A percentile compares a stretch with the other conserved stretches of the same genome.
Evolutionary conservation across 92 coral and sea anemone genomes (phyloP).

Genomic region (Pocillopora meandrina): DNA sequence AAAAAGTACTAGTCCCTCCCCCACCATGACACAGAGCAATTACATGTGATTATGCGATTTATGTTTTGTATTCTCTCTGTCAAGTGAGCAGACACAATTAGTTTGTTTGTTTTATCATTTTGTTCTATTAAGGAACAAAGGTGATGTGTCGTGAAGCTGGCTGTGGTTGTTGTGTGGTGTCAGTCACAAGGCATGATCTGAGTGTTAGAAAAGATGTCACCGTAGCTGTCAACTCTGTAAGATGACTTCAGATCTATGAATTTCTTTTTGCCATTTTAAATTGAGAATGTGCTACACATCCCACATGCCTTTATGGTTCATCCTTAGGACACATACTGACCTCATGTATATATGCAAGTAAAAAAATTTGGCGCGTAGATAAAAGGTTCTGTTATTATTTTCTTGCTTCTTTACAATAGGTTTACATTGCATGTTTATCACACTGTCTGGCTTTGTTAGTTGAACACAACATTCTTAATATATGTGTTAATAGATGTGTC

Average conservation of each 20-base stretch:
- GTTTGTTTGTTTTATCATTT: background rate
- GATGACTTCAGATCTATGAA: conserved; percentile 1
- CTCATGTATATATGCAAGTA: too few relatives aligned
- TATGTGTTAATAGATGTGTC: too few relatives aligned
- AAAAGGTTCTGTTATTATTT: background rate
- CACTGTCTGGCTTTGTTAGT: background rate
- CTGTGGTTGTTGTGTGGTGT: conserved; percentile 87
- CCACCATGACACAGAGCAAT: background rate
- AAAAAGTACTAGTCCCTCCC: too few relatives aligned
- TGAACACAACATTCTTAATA: too few relatives aligned
- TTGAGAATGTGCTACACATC: too few relatives aligned
- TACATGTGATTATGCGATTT: background rate
- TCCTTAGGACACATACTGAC: too few relatives aligned
- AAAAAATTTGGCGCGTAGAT: too few relatives aligned
- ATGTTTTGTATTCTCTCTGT: too few relatives aligned
- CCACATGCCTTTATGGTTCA: too few relatives aligned
- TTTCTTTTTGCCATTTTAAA: background rate
- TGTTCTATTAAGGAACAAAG: conserved; percentile 64
- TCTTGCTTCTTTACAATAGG: background rate
- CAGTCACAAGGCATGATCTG: conserved; percentile 58
- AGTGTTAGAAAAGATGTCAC: conserved; percentile 49
- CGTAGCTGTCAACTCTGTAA: conserved; percentile 83
- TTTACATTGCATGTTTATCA: background rate
- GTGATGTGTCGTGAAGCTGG: conserved; percentile 94
- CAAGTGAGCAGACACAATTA: too few relatives aligned